These are phyloP conservation scores for Eupithecia insigniata DNA, from an alignment of 2,888 invertebrate genomes.

Conservation along the genomic window DNA sequence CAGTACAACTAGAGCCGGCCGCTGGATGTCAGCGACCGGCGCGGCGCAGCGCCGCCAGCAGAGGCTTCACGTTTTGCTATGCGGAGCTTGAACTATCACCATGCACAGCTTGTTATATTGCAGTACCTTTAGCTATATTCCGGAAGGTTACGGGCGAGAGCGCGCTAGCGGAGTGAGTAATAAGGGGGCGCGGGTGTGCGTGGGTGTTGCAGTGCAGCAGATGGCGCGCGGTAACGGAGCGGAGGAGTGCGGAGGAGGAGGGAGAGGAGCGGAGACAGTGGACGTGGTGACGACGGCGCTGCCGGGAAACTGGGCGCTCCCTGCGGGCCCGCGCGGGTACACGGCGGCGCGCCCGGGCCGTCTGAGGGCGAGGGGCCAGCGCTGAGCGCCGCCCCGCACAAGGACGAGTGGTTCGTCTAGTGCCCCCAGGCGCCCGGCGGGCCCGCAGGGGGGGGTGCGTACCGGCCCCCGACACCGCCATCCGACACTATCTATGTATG, in stretches of 20 bases:
- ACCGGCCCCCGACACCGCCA: conserved; percentile 63
- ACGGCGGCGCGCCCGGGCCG: conserved; percentile 92
- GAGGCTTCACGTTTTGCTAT: conserved; percentile 37
- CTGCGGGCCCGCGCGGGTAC: conserved; percentile 92
- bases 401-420: conserved; percentile 96
- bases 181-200: conserved; percentile 32
- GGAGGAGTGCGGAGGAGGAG: conserved; percentile 58
- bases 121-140: conserved; percentile 41
- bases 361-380: conserved; percentile 97
- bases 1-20: not conserved
- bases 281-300: conserved; percentile 78
- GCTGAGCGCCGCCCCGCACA: conserved; percentile 91
- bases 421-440: conserved; percentile 68
- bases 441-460: conserved; percentile 74
- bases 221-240: conserved; percentile 86
- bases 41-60: too few species aligned
- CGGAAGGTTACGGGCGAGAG: conserved; percentile 28
- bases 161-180: conserved; percentile 23
- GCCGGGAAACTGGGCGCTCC: conserved; percentile 98
- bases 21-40: conserved; percentile 20
- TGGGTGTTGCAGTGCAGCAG: conserved; percentile 87
- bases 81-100: conserved; percentile 29
- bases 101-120: conserved; percentile 42
- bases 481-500: conserved; percentile 63
- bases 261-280: conserved; percentile 81